Base-by-base conservation (phyloP, 2,113 vertebrate genomes). In the Hypomesus transpacificus region DNA sequence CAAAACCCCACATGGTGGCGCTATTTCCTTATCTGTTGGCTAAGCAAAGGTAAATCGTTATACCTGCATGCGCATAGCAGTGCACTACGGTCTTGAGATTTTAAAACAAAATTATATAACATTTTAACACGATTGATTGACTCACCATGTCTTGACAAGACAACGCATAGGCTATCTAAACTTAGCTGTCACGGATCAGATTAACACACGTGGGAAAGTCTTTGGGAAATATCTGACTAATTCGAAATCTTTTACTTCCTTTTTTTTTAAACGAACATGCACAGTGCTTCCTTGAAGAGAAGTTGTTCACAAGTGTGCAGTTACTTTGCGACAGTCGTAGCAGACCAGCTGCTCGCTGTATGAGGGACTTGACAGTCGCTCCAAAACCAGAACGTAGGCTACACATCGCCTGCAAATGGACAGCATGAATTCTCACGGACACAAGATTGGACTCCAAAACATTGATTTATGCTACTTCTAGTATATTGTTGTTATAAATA, bases 41-140 rank as follows among this genome's bases (percentile, higher is more conserved):
- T 1, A 14, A 9, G 16, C 7, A 76, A 75, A 84, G 85, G 76
- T 82, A 76, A 74, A 24, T 26, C 24, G 0, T 14, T 9, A 9
- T 14, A 34, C 53, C 66, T 69, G 68, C 54, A 20, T 26, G 66
- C 22, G 56, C 20, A 24, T 16, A 24, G 70, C 39, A 75, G 22
- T 85, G 87, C 86, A 84, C 79, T 34, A 46, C 59, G 87, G 84
- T 73, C 50, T 20, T 6, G 9, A 46, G 39, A 11, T 46, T 46
- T 46, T 11, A 46, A 11, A 46, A 46, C 39, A 46, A 3, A 46
- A 13, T 46, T 46, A 9, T 46, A 11, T 2, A 16, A 56, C 0
- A 3, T n/a, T 6, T 56, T n/a, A 17, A 56, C 53, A n/a, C 0
- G 53, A 66, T 52, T 77, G 84, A 76, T 76, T 77, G 66, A 70